Base-by-base conservation (phyloP, 2,888 invertebrate species). In the Drosophila hamatofila region DNA sequence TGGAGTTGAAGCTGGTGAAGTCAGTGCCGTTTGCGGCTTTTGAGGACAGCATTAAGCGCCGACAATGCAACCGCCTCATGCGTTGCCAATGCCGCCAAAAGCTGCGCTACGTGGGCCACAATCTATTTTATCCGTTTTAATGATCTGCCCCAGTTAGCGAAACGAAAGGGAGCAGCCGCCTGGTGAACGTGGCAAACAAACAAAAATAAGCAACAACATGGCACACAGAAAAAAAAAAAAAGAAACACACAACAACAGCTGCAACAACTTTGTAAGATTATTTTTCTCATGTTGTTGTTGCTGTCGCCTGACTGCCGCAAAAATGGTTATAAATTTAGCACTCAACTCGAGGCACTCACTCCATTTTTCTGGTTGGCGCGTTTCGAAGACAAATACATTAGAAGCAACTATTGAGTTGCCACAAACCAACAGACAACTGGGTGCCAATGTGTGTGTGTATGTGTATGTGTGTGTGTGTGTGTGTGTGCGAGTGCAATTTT, bases 61-160 rank as follows among this genome's bases (percentile, higher is more conserved):
- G 78, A 87, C 83, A 83, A 81, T 76, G 81, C 74, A 57, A 63
- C 72, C 77, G 72, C 80, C 74, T 51, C 71, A 75, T 78, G 56
- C 67, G 61, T 73, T 66, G 73, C 55, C 49, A 61, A 49, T 71
- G 70, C 70, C 70, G 56, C 56, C 55, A 56, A 62, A 49, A 44
- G 57, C 46, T 23, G 44, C 63, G 56, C 68, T 82, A 84, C 88
- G 88, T 89, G 84, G 85, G 80, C 80, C 72, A 82, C 88, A 88
- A 89, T 88, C 83, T 76, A 79, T 79, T 87, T 85, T 90, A 88
- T 90, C 85, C 90, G 75, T 79, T 83, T 81, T 82, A 84, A 89
- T 86, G 88, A 90, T 90, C 90, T 90, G 85, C 59, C 90, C 89
- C 89, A 90, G 85, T 88, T 87, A 89, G 77, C 79, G 83, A 75